These are phyloP conservation scores for Epistrophe eligans DNA, from an alignment of 2,888 invertebrate genomes.

Conservation along the genomic window DNA sequence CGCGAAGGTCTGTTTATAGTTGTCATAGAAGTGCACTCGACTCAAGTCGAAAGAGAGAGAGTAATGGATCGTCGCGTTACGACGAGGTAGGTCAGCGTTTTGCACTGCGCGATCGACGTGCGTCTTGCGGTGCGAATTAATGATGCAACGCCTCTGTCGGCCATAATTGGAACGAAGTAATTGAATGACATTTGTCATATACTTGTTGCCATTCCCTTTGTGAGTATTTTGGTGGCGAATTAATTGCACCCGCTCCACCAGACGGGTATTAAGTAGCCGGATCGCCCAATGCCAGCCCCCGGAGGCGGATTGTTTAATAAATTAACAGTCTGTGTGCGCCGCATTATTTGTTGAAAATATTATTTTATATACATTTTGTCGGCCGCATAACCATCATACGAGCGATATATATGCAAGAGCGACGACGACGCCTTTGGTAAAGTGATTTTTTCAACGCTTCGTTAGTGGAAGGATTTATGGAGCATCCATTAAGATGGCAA, in stretches of 20 bases:
- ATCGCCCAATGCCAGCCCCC: slow-evolving; percentile 68
- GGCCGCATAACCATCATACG: background rate
- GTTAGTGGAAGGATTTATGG: slow-evolving; percentile 73
- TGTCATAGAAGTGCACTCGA: slow-evolving; percentile 62
- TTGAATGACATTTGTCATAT: slow-evolving; percentile 74
- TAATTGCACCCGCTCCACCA: slow-evolving; percentile 59
- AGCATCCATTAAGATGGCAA: slow-evolving; percentile 60
- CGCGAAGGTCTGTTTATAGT: slow-evolving; percentile 47
- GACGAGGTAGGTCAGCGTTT: slow-evolving; percentile 72
- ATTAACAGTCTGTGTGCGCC: slow-evolving; percentile 65
- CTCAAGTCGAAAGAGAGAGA: background rate
- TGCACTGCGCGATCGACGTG: slow-evolving; percentile 18
- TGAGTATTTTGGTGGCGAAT: slow-evolving; percentile 51
- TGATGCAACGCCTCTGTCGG: slow-evolving; percentile 71
- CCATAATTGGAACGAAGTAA: slow-evolving; percentile 69
- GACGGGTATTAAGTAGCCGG: slow-evolving; percentile 70
- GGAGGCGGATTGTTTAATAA: slow-evolving; percentile 73
- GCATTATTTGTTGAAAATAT: slow-evolving; percentile 46
- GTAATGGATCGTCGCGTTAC: slow-evolving; percentile 62
- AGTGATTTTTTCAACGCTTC: slow-evolving; percentile 76
- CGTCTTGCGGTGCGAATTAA: slow-evolving; percentile 54
- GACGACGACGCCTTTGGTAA: slow-evolving; percentile 66
- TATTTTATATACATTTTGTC: slow-evolving; percentile 16
- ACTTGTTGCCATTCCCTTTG: slow-evolving; percentile 13
- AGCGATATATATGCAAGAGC: background rate